Evolutionary conservation across 1,140 invertebrate species (phyloP), one percentile per base, ranked within the genome.

Genomic region (Anagrus nilaparvatae): DNA sequence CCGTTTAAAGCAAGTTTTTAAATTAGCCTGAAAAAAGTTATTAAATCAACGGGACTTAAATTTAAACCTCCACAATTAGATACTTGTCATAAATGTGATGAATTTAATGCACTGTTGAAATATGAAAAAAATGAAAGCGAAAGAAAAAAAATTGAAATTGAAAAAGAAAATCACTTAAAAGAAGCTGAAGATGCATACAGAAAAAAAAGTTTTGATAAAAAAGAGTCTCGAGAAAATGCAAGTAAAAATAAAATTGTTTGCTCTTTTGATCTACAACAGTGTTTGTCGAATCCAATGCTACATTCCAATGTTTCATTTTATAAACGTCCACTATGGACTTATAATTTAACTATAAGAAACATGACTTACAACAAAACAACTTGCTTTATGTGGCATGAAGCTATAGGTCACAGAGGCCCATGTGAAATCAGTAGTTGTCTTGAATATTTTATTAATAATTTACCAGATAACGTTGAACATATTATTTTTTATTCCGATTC

Each of bases 321-420:
- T 43, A 55, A 57, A 45, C 38, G 54, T 18, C 54, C 52, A 35
- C 38, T 67, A 17, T 64, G 61, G 57, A 63, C 53, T 3, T 67
- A 50, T 32, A 66, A 65, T 40, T 46, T 66, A 30, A 62, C 60
- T 17, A 46, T 65, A n/a, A 49, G 59, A 44, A 54, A 58, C 23
- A 54, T 32, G 34, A 40, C 20, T 13, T 40, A 30, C 16, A 40
- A 14, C 39, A 25, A 54, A 24, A 46, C n/a, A n/a, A n/a, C n/a
- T n/a, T n/a, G n/a, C n/a, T n/a, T n/a, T n/a, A n/a, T n/a, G n/a
- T n/a, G n/a, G n/a, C n/a, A n/a, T n/a, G n/a, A n/a, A n/a, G n/a
- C n/a, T n/a, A n/a, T n/a, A n/a, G n/a, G n/a, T n/a, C n/a, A n/a
- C n/a, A 51, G 57, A 42, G 55, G 60, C 27, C 56, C 47, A 2